Conservation (phyloP, 2,888 invertebrate species). For the Stegophylla sp. region DNA sequence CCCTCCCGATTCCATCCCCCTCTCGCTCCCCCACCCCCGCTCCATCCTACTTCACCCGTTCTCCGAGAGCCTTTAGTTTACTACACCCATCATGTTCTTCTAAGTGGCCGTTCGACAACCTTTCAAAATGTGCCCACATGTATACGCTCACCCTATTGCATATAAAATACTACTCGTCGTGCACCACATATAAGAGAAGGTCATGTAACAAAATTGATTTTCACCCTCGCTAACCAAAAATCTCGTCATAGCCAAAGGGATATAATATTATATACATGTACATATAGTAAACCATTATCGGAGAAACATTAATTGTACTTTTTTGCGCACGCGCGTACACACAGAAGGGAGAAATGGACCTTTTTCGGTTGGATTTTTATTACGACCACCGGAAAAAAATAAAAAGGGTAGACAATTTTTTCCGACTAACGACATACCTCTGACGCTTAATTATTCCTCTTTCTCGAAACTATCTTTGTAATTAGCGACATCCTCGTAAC, state of each 20-base stretch:
- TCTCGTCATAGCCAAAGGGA: slow-evolving; percentile 40
- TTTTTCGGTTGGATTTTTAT: slow-evolving; percentile 43
- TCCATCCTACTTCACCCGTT: background rate
- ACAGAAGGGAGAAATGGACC: background rate
- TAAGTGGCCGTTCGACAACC: slow-evolving; percentile 54
- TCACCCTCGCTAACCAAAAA: slow-evolving; percentile 45
- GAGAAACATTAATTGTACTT: slow-evolving; percentile 34
- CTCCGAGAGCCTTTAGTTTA: slow-evolving; percentile 3
- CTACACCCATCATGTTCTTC: slow-evolving; percentile 36
- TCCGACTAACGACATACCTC: slow-evolving; percentile 39
- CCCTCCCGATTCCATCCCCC: background rate
- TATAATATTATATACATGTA: too few species aligned
- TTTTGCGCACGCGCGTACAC: background rate
- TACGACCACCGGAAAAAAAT: slow-evolving; percentile 19
- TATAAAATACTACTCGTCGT: slow-evolving; percentile 55
- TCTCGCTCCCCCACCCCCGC: too few species aligned
- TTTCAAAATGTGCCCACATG: slow-evolving; percentile 51
- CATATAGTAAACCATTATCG: slow-evolving; percentile 45
- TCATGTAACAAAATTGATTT: slow-evolving; percentile 57
- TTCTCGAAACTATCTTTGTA: slow-evolving; percentile 38
- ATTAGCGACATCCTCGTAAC: slow-evolving; percentile 36
- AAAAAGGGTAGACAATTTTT: slow-evolving; percentile 25
- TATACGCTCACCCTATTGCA: slow-evolving; percentile 34
- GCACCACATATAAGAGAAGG: slow-evolving; percentile 40
- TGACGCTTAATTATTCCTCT: slow-evolving; percentile 45